Percentiles rank a stretch among this genome's conserved stretches.
phyloP scores from a whole-genome alignment of 2,113 vertebrate genomes.

The Strigops habroptila region DNA sequence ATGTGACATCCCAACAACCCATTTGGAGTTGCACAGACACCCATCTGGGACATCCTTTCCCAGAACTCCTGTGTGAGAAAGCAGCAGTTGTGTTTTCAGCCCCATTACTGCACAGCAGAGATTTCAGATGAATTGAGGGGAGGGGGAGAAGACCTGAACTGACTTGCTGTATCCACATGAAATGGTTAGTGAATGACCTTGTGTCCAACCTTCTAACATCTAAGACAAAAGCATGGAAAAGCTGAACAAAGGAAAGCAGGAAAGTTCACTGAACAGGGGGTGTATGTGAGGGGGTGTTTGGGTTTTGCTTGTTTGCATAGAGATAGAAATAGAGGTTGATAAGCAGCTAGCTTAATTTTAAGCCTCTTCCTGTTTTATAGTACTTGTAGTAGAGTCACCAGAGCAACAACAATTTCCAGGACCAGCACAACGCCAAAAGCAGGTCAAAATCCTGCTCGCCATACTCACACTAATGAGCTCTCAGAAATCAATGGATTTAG shows the following conservation, averaged over 20 bases:
- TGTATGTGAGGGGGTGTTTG: rapidly evolving
- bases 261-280: not conserved
- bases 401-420: not conserved
- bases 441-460: not conserved
- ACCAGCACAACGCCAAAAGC: not conserved
- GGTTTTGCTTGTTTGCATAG: not conserved
- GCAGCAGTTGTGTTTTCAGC: not conserved
- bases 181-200: slow-evolving; percentile 9
- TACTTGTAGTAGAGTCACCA: not conserved
- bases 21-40: not conserved
- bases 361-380: not conserved
- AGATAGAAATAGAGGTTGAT: not conserved
- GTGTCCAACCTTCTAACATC: not conserved
- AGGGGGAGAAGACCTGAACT: not conserved
- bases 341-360: not conserved
- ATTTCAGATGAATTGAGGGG: slow-evolving; percentile 29
- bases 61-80: slow-evolving; percentile 12
- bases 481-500: not conserved
- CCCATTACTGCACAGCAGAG: not conserved
- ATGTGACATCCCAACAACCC: not conserved
- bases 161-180: not conserved
- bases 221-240: slow-evolving; percentile 33
- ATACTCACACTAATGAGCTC: not conserved
- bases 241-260: not conserved
- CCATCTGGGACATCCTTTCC: slow-evolving; percentile 21